Conservation (phyloP, 1,140 invertebrate species). For the Danaus plexippus region DNA sequence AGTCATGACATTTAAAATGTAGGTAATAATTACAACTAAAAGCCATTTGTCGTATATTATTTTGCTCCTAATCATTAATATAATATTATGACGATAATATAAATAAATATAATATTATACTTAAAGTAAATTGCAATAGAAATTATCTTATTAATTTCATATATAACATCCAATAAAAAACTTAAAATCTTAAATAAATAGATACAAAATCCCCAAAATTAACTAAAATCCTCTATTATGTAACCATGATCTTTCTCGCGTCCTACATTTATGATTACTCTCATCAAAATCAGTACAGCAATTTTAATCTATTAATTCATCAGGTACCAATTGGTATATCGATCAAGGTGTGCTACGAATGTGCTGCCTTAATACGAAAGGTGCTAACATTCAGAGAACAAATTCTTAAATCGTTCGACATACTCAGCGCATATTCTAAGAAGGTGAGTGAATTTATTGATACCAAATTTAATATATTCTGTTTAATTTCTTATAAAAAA, state of each 20-base stretch:
- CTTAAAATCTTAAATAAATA: too few species aligned
- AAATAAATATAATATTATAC: too few species aligned
- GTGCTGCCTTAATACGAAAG: constrained; percentile 32
- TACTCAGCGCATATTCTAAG: constrained; percentile 48
- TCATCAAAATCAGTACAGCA: too few species aligned
- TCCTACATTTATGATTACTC: too few species aligned
- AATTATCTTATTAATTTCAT: not conserved
- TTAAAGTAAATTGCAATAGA: too few species aligned
- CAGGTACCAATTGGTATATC: constrained; percentile 51
- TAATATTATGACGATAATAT: too few species aligned
- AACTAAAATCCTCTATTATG: too few species aligned
- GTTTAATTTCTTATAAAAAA: too few species aligned
- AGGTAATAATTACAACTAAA: not conserved
- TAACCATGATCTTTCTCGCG: too few species aligned
- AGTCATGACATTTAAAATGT: not conserved
- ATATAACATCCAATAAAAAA: not conserved
- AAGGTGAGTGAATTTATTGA: constrained; percentile 28
- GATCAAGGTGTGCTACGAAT: constrained; percentile 59
- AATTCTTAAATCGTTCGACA: constrained; percentile 35
- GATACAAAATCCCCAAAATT: too few species aligned
- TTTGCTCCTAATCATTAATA: constrained; percentile 4
- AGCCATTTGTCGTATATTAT: constrained; percentile 3
- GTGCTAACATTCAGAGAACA: constrained; percentile 31
- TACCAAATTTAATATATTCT: too few species aligned
- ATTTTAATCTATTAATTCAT: constrained; percentile 17